phyloP scores from a whole-genome alignment of 2,797 vertebrate genomes.

The Mus minutoides region DNA sequence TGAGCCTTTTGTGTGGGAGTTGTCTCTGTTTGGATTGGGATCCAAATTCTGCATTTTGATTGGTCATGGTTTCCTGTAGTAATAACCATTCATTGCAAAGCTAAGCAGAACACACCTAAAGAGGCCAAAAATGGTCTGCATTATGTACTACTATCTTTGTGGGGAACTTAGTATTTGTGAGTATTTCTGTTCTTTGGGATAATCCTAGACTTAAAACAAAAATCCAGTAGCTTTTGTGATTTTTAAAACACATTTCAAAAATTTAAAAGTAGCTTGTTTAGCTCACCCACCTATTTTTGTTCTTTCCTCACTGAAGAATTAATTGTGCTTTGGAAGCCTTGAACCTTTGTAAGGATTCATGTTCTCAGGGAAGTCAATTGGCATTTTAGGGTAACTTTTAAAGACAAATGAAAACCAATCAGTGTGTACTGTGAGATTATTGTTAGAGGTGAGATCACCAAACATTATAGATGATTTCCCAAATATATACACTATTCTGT shows the following conservation, averaged over 20 bases:
- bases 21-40: background rate
- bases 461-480: slow-evolving; percentile 32
- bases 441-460: background rate
- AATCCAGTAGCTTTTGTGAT: background rate
- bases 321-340: slow-evolving; percentile 28
- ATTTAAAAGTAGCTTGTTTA: slow-evolving; percentile 52
- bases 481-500: background rate
- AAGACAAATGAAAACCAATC: slow-evolving; percentile 45
- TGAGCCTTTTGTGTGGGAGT: background rate
- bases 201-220: background rate
- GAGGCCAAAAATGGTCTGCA: background rate
- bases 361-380: slow-evolving; percentile 46
- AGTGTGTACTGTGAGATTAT: background rate
- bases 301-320: slow-evolving; percentile 43
- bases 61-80: background rate
- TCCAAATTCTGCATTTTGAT: background rate
- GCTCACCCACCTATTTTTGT: background rate
- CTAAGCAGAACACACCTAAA: background rate
- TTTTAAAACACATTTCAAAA: slow-evolving; percentile 43
- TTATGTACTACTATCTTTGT: background rate
- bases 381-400: slow-evolving; percentile 41
- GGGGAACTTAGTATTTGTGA: slow-evolving; percentile 39
- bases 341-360: slow-evolving; percentile 53
- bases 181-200: slow-evolving; percentile 38
- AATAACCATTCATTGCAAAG: background rate